Evolutionary conservation across 1,140 invertebrate genomes (phyloP), one percentile per base, ranked within the genome.

Genomic region (Heliconius congener): DNA sequence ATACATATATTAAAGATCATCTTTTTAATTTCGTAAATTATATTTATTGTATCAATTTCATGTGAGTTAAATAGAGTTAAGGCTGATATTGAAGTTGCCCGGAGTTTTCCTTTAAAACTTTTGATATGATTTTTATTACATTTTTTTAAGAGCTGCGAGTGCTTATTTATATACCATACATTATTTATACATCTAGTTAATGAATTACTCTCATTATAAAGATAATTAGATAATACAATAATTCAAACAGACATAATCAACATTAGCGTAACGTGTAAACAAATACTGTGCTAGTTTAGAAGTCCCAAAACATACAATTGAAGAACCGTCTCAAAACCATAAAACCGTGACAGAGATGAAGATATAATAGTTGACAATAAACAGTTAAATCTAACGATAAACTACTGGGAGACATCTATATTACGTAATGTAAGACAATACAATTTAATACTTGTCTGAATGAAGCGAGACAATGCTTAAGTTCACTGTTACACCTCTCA

Each of bases 401-500:
- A 77, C 81, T 46, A 52, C 73, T 82, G 73, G 75, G 78, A 79
- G 72, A 83, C 82, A 80, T 83, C 80, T 85, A 78, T 70, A 79
- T 83, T 81, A 82, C 82, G 84, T 81, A 82, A 83, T 78, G 76
- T 42, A 34, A 85, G 80, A 85, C 82, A 85, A 85, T 83, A 83
- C 80, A 80, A 84, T 83, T 78, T 83, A 83, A 85, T 85, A 77
- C 60, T 78, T 71, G 78, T 77, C 74, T 79, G 77, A 66, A 84
- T 85, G 84, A 80, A 79, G 84, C 81, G 82, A 86, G 85, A 90
- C 87, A 86, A 85, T 86, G 84, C 78, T 82, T 86, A 87, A 89
- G 88, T 88, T 91, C 88, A 90, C 84, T 88, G 86, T 85, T 88
- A 87, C 84, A 86, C 80, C 86, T 88, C 85, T 90, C 88, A 86